Conservation (phyloP, 1,140 invertebrate genomes). For the Drosophila auraria region DNA sequence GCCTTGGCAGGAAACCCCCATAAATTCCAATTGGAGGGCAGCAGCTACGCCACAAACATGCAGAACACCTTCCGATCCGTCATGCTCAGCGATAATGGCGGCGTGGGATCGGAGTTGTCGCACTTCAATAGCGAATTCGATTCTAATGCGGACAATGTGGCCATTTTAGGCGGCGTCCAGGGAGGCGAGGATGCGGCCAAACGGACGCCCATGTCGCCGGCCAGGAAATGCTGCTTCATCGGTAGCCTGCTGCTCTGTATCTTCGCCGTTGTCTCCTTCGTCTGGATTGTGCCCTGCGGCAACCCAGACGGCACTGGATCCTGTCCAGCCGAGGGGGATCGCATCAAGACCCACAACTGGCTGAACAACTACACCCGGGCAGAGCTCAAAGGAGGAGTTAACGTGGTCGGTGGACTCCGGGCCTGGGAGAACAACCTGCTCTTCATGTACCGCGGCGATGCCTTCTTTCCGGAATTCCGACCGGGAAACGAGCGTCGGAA, state of each 20-base stretch:
- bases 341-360: slow-evolving; percentile 88
- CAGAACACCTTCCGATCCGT: slow-evolving; percentile 85
- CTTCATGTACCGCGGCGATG: slow-evolving; percentile 89
- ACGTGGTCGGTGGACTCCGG: slow-evolving; percentile 88
- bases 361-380: slow-evolving; percentile 89
- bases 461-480: slow-evolving; percentile 86
- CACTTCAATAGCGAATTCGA: slow-evolving; percentile 82
- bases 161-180: slow-evolving; percentile 66
- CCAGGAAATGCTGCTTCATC: slow-evolving; percentile 88
- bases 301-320: slow-evolving; percentile 86
- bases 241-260: slow-evolving; percentile 90
- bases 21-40: slow-evolving; percentile 59
- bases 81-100: slow-evolving; percentile 86
- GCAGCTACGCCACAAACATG: slow-evolving; percentile 76
- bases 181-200: slow-evolving; percentile 37
- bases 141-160: slow-evolving; percentile 76
- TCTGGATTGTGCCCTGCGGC: slow-evolving; percentile 91
- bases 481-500: slow-evolving; percentile 86
- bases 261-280: slow-evolving; percentile 89
- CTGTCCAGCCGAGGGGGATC: slow-evolving; percentile 86
- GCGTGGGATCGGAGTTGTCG: slow-evolving; percentile 72
- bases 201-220: slow-evolving; percentile 87
- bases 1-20: slow-evolving; percentile 25
- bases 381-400: slow-evolving; percentile 90
- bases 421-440: slow-evolving; percentile 89